These are phyloP conservation scores for Athalia cordata DNA, from an alignment of 2,888 invertebrate genomes.

Conservation along the genomic window DNA sequence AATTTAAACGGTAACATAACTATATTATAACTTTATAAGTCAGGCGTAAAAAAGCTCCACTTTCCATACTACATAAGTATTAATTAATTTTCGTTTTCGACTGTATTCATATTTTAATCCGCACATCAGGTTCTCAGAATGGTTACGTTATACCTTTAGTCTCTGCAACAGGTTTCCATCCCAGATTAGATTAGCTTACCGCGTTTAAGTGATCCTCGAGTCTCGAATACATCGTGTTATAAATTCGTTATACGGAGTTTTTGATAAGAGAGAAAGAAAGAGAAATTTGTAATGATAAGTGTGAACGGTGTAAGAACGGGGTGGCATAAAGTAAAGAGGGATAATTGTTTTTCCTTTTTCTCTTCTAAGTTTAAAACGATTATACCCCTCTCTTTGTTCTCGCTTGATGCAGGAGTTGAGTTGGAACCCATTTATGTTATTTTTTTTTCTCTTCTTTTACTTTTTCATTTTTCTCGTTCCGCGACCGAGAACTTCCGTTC, in stretches of 20 bases:
- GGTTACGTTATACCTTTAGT: background rate
- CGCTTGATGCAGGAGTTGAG: background rate
- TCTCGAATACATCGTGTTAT: background rate
- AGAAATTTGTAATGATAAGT: background rate
- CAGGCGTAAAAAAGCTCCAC: background rate
- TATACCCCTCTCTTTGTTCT: slow-evolving; percentile 5
- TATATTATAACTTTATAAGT: no score
- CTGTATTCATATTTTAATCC: slow-evolving; percentile 8
- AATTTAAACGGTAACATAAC: no score
- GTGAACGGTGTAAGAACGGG: background rate
- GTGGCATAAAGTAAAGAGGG: background rate
- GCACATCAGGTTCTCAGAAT: background rate
- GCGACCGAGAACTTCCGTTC: slow-evolving; percentile 11
- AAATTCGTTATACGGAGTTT: background rate
- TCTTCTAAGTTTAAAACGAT: slow-evolving; percentile 10
- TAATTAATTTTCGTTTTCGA: slow-evolving; percentile 1
- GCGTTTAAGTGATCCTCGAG: slow-evolving; percentile 35
- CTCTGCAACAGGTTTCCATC: slow-evolving; percentile 37
- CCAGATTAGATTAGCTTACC: slow-evolving; percentile 35
- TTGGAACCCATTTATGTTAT: slow-evolving; percentile 1
- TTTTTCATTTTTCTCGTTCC: no score
- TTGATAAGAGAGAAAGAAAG: background rate
- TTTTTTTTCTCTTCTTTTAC: background rate
- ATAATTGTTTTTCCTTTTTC: background rate
- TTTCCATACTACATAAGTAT: background rate